Conservation (phyloP, 1,140 invertebrate genomes). For the Lepidurus arcticus region DNA sequence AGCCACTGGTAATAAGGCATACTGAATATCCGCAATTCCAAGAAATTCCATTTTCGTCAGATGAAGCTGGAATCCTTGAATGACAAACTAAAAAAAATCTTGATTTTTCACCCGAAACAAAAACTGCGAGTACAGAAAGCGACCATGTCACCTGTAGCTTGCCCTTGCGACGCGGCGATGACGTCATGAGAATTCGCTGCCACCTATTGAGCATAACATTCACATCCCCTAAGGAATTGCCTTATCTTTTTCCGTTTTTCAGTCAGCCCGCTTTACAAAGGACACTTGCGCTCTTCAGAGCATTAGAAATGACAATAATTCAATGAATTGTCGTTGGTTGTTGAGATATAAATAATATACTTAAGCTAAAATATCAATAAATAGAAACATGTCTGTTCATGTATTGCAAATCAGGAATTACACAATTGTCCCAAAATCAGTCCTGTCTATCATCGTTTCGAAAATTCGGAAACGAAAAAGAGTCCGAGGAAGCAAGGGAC, state of each 20-base stretch:
- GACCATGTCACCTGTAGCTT: constrained; percentile 11
- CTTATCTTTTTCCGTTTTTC: not conserved
- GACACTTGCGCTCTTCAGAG: too few relatives aligned
- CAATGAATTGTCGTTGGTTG: too few relatives aligned
- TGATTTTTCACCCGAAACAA: not conserved
- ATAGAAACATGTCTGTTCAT: too few relatives aligned
- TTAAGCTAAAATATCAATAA: too few relatives aligned
- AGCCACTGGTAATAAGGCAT: constrained; percentile 26
- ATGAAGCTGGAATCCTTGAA: not conserved
- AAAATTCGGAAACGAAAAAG: not conserved
- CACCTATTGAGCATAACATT: constrained; percentile 15
- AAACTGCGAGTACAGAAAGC: not conserved
- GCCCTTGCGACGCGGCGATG: constrained; percentile 16
- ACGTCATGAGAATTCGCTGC: not conserved
- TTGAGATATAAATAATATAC: too few relatives aligned
- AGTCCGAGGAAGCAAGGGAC: not conserved
- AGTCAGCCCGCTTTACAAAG: not conserved
- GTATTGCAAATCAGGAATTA: too few relatives aligned
- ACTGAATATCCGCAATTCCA: constrained; percentile 1
- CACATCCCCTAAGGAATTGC: not conserved
- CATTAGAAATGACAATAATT: too few relatives aligned
- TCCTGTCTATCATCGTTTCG: not conserved
- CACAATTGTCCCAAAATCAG: too few relatives aligned
- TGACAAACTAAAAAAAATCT: not conserved
- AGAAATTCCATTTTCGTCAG: not conserved